Evolutionary conservation across 2,113 vertebrate genomes (phyloP).

Genomic region (Gallinago jamesoni): DNA sequence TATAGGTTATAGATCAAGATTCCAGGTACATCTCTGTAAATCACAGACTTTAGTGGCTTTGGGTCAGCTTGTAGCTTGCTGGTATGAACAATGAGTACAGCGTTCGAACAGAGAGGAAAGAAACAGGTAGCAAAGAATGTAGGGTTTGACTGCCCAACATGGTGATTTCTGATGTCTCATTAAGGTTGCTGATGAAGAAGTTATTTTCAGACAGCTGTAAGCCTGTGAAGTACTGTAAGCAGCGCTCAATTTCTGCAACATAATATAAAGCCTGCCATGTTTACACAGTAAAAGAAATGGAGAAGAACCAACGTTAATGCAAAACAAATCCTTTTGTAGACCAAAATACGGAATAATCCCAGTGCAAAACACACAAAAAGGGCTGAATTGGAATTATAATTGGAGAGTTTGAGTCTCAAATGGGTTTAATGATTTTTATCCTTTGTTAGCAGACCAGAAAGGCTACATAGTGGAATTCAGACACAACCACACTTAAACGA

Average conservation of each 20-base stretch:
- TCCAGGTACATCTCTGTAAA: background rate
- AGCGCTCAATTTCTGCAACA: background rate
- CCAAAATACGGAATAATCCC: background rate
- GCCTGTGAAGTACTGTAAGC: background rate
- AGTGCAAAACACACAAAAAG: background rate
- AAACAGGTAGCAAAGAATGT: background rate
- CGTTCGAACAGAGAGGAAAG: background rate
- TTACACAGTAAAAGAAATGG: background rate
- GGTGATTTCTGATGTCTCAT: background rate
- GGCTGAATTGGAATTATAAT: background rate
- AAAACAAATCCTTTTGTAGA: background rate
- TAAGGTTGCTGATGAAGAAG: background rate
- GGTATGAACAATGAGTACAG: background rate
- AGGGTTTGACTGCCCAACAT: background rate
- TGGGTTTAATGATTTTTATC: background rate
- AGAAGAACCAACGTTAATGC: background rate
- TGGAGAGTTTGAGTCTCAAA: background rate
- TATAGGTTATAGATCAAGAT: background rate
- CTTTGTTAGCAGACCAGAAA: background rate
- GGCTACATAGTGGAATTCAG: background rate
- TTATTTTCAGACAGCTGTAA: background rate
- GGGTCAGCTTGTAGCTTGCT: background rate
- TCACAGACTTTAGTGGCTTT: background rate
- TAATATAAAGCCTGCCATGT: background rate
- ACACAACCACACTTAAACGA: background rate